Conservation (phyloP, 2,797 vertebrate species). For the Acanthurus tractus region DNA sequence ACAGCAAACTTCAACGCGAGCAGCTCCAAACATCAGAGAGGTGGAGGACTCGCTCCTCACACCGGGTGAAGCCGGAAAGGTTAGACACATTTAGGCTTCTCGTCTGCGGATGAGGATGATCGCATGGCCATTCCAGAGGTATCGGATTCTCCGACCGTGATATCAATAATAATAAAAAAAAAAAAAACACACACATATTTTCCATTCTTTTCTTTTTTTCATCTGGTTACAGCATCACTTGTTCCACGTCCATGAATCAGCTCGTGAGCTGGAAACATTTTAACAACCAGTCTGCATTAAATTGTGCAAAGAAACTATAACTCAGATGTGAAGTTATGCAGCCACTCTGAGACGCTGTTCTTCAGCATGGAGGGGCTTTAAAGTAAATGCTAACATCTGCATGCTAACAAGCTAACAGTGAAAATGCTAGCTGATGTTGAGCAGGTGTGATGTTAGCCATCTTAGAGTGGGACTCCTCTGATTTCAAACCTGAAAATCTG, state of each 20-base stretch:
- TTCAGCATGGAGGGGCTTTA: too few species aligned
- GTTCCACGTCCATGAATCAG: background rate
- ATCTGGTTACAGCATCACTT: background rate
- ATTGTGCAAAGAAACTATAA: background rate
- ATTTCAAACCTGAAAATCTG: too few species aligned
- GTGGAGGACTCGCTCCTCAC: conserved; percentile 34
- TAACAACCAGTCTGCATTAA: too few species aligned
- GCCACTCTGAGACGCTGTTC: too few species aligned
- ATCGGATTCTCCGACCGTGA: background rate
- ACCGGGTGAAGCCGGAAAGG: conserved; percentile 35
- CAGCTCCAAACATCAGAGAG: conserved; percentile 37
- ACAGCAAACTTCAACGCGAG: conserved; percentile 69
- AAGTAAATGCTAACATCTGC: too few species aligned
- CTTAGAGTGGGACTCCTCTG: background rate
- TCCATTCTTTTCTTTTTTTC: background rate
- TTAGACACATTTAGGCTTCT: conserved; percentile 43
- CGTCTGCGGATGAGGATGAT: conserved; percentile 3
- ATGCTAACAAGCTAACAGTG: background rate
- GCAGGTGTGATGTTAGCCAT: background rate
- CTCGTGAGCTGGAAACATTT: background rate
- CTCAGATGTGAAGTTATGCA: background rate
- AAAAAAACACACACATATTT: conserved; percentile 13
- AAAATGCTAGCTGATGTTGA: too few species aligned
- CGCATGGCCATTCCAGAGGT: background rate
- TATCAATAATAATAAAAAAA: too few species aligned